Conservation (phyloP, 2,797 vertebrate species). For the Lutjanus argentimaculatus region DNA sequence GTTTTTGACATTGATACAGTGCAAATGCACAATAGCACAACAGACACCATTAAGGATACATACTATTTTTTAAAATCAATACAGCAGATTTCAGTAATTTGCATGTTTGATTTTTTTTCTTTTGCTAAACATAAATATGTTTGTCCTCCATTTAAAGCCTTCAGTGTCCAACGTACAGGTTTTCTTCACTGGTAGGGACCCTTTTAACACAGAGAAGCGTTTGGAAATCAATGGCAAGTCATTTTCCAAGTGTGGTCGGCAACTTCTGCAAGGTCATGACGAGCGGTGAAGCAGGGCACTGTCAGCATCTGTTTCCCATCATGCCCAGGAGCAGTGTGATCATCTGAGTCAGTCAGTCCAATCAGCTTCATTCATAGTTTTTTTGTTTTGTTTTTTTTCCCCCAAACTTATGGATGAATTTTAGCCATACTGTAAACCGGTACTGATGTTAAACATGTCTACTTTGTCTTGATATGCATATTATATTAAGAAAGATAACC, state of each 20-base stretch:
- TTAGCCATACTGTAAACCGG: slow-evolving; percentile 60
- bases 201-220: slow-evolving; percentile 51
- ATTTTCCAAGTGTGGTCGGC: slow-evolving; percentile 63
- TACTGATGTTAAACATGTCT: slow-evolving; percentile 70
- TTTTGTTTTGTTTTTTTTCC: slow-evolving; percentile 8
- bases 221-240: slow-evolving; percentile 63
- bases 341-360: slow-evolving; percentile 51
- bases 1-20: slow-evolving; percentile 83
- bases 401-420: slow-evolving; percentile 35
- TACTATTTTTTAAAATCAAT: slow-evolving; percentile 76
- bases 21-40: slow-evolving; percentile 85
- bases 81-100: slow-evolving; percentile 83
- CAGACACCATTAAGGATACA: slow-evolving; percentile 81
- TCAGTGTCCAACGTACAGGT: slow-evolving; percentile 64
- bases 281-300: slow-evolving; percentile 63
- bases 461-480: slow-evolving; percentile 79
- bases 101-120: slow-evolving; percentile 68
- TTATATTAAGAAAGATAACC: slow-evolving; percentile 75
- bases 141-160: slow-evolving; percentile 55
- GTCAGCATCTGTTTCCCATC: slow-evolving; percentile 67
- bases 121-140: slow-evolving; percentile 73
- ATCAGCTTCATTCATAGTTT: slow-evolving; percentile 60
- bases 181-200: slow-evolving; percentile 57
- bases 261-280: slow-evolving; percentile 62
- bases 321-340: slow-evolving; percentile 54